Evolutionary conservation across 1,140 invertebrate genomes (phyloP), one percentile per base, ranked within the genome.

Genomic region (Anoplophora glabripennis): DNA sequence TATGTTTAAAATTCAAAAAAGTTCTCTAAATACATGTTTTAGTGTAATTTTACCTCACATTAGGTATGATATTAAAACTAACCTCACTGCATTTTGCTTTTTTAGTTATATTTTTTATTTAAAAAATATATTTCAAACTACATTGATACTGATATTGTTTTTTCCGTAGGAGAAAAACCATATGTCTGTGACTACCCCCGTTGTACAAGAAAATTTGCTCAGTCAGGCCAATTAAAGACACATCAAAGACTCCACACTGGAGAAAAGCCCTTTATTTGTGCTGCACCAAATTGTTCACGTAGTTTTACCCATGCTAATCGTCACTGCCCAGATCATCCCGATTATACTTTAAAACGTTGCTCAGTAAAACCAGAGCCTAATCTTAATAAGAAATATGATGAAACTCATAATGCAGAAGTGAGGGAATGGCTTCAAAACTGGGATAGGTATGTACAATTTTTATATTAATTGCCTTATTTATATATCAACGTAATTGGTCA

Each of bases 211-310:
- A 84, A 86, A 35, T 93, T 93, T 72, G 89, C 89, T 18, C 90
- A 93, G 74, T 91, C 89, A 61, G 90, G 90, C 1, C 90, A 93
- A 69, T 70, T 93, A 15, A 90, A 91, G 74, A 93, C 90, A 1
- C 90, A 93, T 74, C 89, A 91, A 69, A 76, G 89, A 59, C 74
- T 92, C 3, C 90, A 93, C 68, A 91, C 89, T 1, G 89, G 89
- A 34, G 89, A 92, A 68, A 90, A 90, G 71, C 90, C 89, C 3
- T 93, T 92, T 75, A 73, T 84, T 7, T 92, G 90, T 76, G 83
- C 85, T 3, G 80, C 80, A 59, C 68, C 78, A 60, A 87, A 87
- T 66, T 87, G 83, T 75, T 76, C 77, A 33, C 87, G 82, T 74
- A 76, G 87, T 55, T 92, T 91, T 69, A 90, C 89, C n/a, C 89